Conservation (phyloP, 2,888 invertebrate species). For the Agapetus fuscipes region DNA sequence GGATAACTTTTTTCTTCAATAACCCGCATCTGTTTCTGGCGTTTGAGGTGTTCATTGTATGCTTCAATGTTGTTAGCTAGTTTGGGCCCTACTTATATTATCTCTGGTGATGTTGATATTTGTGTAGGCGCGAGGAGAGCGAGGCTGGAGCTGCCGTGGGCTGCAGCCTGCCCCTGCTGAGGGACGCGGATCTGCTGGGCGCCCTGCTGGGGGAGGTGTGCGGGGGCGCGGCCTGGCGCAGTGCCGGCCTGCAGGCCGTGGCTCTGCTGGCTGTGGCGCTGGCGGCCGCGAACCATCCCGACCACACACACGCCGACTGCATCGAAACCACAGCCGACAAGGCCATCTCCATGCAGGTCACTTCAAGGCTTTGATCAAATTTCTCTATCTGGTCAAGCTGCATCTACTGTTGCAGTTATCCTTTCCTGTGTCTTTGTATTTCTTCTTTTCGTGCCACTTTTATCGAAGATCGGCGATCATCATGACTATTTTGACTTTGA, state of each 20-base stretch:
- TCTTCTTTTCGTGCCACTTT: too few species aligned
- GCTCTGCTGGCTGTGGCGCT: conserved; percentile 62
- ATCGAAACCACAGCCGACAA: conserved; percentile 74
- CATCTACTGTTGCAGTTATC: not conserved
- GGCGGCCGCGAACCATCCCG: conserved; percentile 50
- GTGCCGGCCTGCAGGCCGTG: conserved; percentile 47
- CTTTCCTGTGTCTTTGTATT: not conserved
- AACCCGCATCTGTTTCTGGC: too few species aligned
- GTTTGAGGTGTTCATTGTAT: too few species aligned
- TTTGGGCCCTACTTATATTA: too few species aligned
- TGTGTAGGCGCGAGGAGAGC: conserved; percentile 56
- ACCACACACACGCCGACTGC: conserved; percentile 54
- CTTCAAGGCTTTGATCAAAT: not conserved
- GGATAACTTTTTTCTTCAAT: too few species aligned
- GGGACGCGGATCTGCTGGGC: conserved; percentile 48
- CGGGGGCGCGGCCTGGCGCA: conserved; percentile 35
- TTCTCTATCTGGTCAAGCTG: not conserved
- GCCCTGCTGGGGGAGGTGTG: conserved; percentile 42
- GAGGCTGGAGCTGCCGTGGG: conserved; percentile 61
- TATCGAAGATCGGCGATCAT: too few species aligned
- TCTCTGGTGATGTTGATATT: not conserved
- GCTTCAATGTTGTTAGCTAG: too few species aligned
- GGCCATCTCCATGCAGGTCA: conserved; percentile 60
- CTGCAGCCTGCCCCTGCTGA: conserved; percentile 56
- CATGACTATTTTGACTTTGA: too few species aligned